Percentiles rank a stretch among this genome's conserved stretches.
Conservation (phyloP, 2,888 invertebrate species). For the Erebia aethiops region DNA sequence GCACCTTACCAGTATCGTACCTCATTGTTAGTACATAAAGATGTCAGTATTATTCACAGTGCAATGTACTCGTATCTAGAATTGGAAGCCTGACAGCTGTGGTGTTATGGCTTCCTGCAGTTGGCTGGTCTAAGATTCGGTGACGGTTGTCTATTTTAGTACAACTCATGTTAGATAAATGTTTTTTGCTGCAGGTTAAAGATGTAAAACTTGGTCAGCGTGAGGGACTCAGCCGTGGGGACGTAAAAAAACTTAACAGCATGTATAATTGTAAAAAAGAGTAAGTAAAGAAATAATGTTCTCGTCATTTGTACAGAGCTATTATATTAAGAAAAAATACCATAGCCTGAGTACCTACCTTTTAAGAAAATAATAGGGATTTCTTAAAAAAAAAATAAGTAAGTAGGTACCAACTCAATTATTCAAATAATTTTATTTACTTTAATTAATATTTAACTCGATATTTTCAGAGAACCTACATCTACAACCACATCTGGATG, state of each 20-base stretch:
- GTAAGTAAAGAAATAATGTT: constrained; percentile 52
- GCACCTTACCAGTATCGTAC: too few relatives aligned
- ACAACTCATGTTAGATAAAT: not conserved
- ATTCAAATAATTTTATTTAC: not conserved
- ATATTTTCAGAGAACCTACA: constrained; percentile 65
- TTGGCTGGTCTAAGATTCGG: too few relatives aligned
- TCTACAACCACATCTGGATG: constrained; percentile 67
- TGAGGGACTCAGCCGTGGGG: constrained; percentile 87
- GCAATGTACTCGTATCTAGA: too few relatives aligned
- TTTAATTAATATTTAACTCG: constrained; percentile 7
- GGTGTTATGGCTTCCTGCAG: too few relatives aligned
- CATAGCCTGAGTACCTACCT: not conserved
- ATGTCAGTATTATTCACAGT: too few relatives aligned
- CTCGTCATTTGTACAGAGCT: too few relatives aligned
- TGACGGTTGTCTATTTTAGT: too few relatives aligned
- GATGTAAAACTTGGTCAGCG: constrained; percentile 87
- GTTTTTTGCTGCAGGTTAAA: constrained; percentile 52
- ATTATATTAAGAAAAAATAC: not conserved
- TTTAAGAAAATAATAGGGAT: not conserved
- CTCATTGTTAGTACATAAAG: too few relatives aligned
- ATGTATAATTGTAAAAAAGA: constrained; percentile 88
- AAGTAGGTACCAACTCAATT: too few relatives aligned
- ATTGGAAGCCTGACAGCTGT: too few relatives aligned
- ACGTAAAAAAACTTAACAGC: constrained; percentile 87
- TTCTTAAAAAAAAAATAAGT: not conserved